Base-by-base conservation (phyloP, 2,113 vertebrate species). In the Nothocercus julius region DNA sequence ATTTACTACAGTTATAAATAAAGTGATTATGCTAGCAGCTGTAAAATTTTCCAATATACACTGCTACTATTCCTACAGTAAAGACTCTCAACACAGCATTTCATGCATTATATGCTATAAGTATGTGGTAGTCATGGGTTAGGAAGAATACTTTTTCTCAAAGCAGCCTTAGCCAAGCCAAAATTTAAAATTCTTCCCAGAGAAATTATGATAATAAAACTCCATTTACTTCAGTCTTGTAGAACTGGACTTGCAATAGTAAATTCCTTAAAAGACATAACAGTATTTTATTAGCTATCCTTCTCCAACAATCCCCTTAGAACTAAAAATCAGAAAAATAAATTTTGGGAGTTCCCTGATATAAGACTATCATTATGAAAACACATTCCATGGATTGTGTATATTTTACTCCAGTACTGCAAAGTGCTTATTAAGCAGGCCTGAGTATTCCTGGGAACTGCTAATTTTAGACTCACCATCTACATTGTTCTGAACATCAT, bases 1-100 rank as follows among this genome's bases (percentile, higher is more conserved):
- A 92, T 95, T 89, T 95, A 91, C 81, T 91, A 80, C 67, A 64
- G 70, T 85, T 96, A 89, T 85, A 96, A 95, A 95, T 93, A 92
- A 90, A 94, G n/a, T 54, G 54, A 87, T 92, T 85, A 89, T 85
- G 49, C 86, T 87, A 92, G 47, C 66, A 92, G 81, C 58, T 91
- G 73, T 91, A 90, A 93, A 88, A 83, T 86, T 32, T 91, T 94
- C 36, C 75, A 80, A 21, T 45, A 81, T 49, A 91, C 18, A 66
- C 53, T 56, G 34, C 28, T 66, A 73, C 89, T 87, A 15, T 56
- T 89, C 73, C 77, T 89, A 7, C 36, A 73, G 28, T 58, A 85
- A 82, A 75, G 5, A 30, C 87, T 85, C 49, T 73, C 82, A 93
- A 86, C 12, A 36, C 25, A 62, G 21, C 13, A 79, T 62, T 75